Evolutionary conservation across 2,888 invertebrate genomes (phyloP).

Genomic region (Andrena praecox): DNA sequence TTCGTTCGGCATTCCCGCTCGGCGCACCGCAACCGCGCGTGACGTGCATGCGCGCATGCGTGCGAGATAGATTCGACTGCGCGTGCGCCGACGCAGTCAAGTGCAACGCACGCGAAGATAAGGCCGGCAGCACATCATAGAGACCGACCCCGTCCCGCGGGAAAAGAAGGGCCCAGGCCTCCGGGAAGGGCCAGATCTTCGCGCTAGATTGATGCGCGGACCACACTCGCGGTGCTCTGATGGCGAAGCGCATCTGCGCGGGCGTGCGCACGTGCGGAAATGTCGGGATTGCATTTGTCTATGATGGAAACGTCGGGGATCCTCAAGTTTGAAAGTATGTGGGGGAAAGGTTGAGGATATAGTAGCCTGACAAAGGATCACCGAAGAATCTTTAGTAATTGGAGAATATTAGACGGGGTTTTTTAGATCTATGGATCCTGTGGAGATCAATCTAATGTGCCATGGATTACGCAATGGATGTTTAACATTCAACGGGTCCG

Average conservation of each 20-base stretch:
- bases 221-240: constrained; percentile 18
- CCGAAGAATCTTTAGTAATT: too few relatives aligned
- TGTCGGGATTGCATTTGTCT: background rate
- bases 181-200: constrained; percentile 65
- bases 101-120: constrained; percentile 70
- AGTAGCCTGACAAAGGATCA: too few relatives aligned
- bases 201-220: constrained; percentile 61
- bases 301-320: background rate
- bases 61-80: constrained; percentile 47
- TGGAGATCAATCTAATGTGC: too few relatives aligned
- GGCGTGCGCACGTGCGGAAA: constrained; percentile 1
- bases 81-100: constrained; percentile 48
- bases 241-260: constrained; percentile 46
- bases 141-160: constrained; percentile 47
- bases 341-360: too few relatives aligned
- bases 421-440: too few relatives aligned
- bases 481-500: too few relatives aligned
- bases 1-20: constrained; percentile 61
- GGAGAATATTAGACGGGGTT: too few relatives aligned
- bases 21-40: constrained; percentile 71
- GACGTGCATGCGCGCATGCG: constrained; percentile 73
- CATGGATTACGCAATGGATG: too few relatives aligned
- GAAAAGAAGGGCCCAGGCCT: constrained; percentile 37
- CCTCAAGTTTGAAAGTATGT: too few relatives aligned
- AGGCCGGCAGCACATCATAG: constrained; percentile 74